A percentile compares a stretch with the other conserved stretches of the same genome.
Conservation (phyloP, 1,140 invertebrate genomes). For the Cydia splendana region DNA sequence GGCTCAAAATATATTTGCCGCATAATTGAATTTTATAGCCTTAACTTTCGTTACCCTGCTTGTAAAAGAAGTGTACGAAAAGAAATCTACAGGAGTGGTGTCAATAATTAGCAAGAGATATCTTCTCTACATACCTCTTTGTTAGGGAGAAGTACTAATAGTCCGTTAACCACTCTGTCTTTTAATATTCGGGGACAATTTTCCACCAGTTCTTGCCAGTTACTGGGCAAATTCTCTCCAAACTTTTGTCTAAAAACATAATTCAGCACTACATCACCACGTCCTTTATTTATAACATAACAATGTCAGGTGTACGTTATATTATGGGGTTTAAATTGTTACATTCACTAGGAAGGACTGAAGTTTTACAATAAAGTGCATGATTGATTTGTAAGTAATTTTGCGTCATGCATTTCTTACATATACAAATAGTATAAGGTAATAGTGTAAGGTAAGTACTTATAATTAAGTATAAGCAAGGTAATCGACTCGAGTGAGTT, state of each 20-base stretch:
- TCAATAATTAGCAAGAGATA: conserved; percentile 20
- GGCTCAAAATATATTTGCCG: background rate
- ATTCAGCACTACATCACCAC: conserved; percentile 19
- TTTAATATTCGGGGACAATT: conserved; percentile 68
- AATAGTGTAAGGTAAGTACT: too few species aligned
- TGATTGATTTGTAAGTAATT: background rate
- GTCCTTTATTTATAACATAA: conserved; percentile 1
- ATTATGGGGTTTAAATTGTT: background rate
- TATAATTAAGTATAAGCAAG: background rate
- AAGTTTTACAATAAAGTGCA: background rate
- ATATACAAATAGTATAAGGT: too few species aligned
- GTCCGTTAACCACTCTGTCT: conserved; percentile 77
- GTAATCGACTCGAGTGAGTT: background rate
- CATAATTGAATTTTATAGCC: background rate
- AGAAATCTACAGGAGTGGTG: background rate
- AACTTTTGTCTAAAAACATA: conserved; percentile 74
- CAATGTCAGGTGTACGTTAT: background rate
- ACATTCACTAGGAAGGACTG: background rate
- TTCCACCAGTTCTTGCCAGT: conserved; percentile 79
- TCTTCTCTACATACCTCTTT: conserved; percentile 58
- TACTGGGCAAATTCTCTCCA: conserved; percentile 77
- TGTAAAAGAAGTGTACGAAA: background rate
- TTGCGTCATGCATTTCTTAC: conserved; percentile 1
- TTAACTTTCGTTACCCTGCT: background rate
- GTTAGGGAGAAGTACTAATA: conserved; percentile 73